A percentile compares a stretch with the other conserved stretches of the same genome.
Evolutionary conservation across 2,797 vertebrate genomes (phyloP).

Genomic region (Enteromius viviparus): DNA sequence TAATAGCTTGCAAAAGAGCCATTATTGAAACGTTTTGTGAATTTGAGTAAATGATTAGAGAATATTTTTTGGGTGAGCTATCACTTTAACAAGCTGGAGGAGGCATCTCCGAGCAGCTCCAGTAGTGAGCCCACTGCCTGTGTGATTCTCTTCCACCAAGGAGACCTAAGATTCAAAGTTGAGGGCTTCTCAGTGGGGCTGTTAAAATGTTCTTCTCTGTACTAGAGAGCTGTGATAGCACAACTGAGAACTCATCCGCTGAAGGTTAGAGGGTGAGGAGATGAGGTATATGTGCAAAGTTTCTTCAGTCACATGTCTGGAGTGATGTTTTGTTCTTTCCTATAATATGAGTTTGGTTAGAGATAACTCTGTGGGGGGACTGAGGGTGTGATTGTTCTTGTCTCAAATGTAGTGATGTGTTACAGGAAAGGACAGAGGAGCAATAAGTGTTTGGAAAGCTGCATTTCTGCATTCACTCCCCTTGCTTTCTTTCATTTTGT

Average conservation of each 20-base stretch:
- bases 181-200: slow-evolving; percentile 26
- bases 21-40: slow-evolving; percentile 1
- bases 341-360: slow-evolving; percentile 18
- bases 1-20: neutral
- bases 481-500: neutral
- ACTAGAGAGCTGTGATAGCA: slow-evolving; percentile 35
- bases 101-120: slow-evolving; percentile 27
- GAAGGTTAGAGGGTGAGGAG: slow-evolving; percentile 24
- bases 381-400: neutral
- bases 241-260: slow-evolving; percentile 9
- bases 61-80: neutral
- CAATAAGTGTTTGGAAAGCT: slow-evolving; percentile 4
- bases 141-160: slow-evolving; percentile 34
- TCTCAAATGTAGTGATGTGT: slow-evolving; percentile 21
- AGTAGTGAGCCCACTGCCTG: slow-evolving; percentile 40
- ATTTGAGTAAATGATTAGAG: neutral
- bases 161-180: slow-evolving; percentile 10
- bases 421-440: slow-evolving; percentile 1
- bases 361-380: slow-evolving; percentile 21
- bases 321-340: slow-evolving; percentile 24
- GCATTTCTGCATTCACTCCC: neutral
- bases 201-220: slow-evolving; percentile 47
- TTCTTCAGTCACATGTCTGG: slow-evolving; percentile 17
- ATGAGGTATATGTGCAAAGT: slow-evolving; percentile 15
- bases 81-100: slow-evolving; percentile 12